Evolutionary conservation across 2,888 invertebrate genomes (phyloP), one percentile per base, ranked within the genome.

Genomic region (Chrysomela aeneicollis): DNA sequence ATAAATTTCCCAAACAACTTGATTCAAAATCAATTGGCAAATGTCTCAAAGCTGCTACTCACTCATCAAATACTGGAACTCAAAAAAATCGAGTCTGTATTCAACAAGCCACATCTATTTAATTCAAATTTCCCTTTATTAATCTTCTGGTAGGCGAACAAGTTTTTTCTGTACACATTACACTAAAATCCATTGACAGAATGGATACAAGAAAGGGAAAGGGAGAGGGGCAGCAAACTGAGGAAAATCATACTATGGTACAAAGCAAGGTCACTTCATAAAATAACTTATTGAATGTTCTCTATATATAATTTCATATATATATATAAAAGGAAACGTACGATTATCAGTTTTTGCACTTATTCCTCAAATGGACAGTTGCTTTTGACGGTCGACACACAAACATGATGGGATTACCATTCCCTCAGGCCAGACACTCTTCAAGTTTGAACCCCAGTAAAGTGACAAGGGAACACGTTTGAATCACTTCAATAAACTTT

Each of bases 181-280:
- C 74, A 72, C 75, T 76, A 77, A 71, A 70, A 69, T 69, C 66
- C 62, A 68, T 72, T 69, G 69, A 71, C 47, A 64, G n/a, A 42
- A 42, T 42, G 42, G 63, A 64, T 61, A 61, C 59, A 59, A 58
- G 42, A 66, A 62, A 26, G 51, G 59, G 64, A 61, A 52, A 52
- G 46, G 52, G 37, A 50, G 59, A 42, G 58, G 54, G 59, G 59
- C 61, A 70, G 70, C 73, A 70, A 64, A 72, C 67, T 73, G 76
- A 76, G 71, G 77, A 77, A 78, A 78, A 77, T 77, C 76, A 79
- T 76, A 77, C 83, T 85, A 86, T 86, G 82, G 83, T 86, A 86
- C 85, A 86, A 86, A 86, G 86, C 86, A 86, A 86, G 86, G 86
- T 83, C 86, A 86, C 86, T 86, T 86, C 84, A 85, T 79, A 85